Conservation (phyloP, 2,113 vertebrate species). For the Climacteris rufus region DNA sequence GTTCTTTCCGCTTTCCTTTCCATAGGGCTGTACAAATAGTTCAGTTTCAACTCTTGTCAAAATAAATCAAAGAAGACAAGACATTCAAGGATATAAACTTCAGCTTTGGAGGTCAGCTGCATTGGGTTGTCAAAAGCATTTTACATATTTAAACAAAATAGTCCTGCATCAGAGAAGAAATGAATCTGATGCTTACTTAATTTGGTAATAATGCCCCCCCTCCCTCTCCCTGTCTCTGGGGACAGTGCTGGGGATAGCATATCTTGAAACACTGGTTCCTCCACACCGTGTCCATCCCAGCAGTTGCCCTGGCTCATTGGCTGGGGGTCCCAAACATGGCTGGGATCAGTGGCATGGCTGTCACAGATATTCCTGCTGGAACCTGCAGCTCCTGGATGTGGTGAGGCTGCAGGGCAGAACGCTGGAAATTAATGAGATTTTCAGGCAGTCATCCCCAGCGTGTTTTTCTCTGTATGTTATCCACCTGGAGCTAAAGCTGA, state of each 20-base stretch:
- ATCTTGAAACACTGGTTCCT: neutral
- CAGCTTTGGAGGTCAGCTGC: neutral
- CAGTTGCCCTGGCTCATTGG: neutral
- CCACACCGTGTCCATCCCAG: neutral
- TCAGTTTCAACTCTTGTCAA: neutral
- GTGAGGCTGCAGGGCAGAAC: neutral
- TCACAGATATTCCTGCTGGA: neutral
- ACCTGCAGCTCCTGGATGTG: neutral
- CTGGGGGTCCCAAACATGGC: neutral
- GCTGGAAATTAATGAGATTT: neutral
- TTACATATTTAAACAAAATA: neutral
- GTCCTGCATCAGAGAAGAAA: neutral
- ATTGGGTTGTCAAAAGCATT: neutral
- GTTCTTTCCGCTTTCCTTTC: neutral
- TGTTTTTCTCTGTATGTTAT: neutral
- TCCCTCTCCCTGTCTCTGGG: neutral
- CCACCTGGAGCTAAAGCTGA: neutral
- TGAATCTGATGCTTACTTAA: neutral
- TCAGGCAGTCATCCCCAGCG: neutral
- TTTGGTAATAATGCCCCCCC: neutral
- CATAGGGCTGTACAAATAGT: neutral
- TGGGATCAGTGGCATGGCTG: neutral
- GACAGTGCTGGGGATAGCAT: neutral
- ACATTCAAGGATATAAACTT: neutral
- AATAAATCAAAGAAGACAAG: neutral